Evolutionary conservation across 2,797 vertebrate genomes (phyloP).

Genomic region (Myoxocephalus aenaeus): DNA sequence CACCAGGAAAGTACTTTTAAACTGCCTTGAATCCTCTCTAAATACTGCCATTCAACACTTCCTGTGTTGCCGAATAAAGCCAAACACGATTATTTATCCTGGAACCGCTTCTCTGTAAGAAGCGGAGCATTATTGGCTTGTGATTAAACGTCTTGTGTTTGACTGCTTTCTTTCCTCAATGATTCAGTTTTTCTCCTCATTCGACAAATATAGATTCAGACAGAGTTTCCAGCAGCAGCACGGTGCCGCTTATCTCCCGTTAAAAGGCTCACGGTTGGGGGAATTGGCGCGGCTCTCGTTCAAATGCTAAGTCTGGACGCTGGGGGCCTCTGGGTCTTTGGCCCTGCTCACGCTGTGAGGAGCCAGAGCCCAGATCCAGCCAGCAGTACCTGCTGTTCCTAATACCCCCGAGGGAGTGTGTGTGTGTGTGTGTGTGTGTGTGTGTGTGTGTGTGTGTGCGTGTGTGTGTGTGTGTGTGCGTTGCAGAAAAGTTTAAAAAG

Average conservation of each 20-base stretch:
- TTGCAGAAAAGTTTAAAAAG: slow-evolving; percentile 63
- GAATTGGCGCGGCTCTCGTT: slow-evolving; percentile 25
- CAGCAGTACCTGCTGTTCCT: slow-evolving; percentile 70
- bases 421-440: slow-evolving; percentile 63
- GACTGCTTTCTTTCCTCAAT: neutral
- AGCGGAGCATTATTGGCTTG: neutral
- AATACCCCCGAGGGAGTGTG: slow-evolving; percentile 59
- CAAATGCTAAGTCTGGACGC: slow-evolving; percentile 46
- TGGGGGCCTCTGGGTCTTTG: slow-evolving; percentile 37
- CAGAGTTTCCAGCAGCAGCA: neutral
- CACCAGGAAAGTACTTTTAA: neutral
- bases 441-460: slow-evolving; percentile 67
- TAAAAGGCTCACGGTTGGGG: neutral
- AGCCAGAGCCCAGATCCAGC: slow-evolving; percentile 44
- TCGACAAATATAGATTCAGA: neutral
- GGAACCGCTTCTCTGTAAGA: neutral
- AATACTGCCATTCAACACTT: neutral
- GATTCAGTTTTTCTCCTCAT: neutral
- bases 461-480: slow-evolving; percentile 62
- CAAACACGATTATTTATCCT: neutral
- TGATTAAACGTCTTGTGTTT: neutral
- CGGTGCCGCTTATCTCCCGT: neutral
- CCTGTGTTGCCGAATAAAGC: neutral
- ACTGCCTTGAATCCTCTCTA: neutral
- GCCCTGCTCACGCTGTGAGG: slow-evolving; percentile 13